Conservation (phyloP, 2,888 invertebrate species). For the Cremastinae sp. region DNA sequence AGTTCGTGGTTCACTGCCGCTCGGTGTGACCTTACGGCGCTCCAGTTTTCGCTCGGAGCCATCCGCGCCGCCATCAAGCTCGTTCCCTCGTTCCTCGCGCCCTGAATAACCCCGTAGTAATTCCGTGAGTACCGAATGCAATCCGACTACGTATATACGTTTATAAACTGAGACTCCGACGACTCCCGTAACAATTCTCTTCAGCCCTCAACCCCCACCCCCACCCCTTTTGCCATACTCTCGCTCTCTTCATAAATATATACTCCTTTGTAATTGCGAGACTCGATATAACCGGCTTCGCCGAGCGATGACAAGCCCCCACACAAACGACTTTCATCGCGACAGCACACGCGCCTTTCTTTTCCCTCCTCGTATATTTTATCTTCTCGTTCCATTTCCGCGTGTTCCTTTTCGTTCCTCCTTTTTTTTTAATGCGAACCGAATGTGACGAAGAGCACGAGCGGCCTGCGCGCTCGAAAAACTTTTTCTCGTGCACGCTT, state of each 20-base stretch:
- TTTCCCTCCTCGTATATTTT: not conserved
- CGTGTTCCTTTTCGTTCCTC: no score
- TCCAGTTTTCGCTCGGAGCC: conserved; percentile 23
- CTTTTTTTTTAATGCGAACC: no score
- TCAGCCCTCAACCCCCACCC: not conserved
- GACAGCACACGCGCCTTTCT: not conserved
- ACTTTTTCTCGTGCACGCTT: no score
- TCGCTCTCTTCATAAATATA: conserved; percentile 50
- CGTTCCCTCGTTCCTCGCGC: conserved; percentile 27
- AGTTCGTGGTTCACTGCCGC: conserved; percentile 32
- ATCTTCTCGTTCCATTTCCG: no score
- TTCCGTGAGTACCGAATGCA: conserved; percentile 25
- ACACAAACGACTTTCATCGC: not conserved
- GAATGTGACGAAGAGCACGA: no score
- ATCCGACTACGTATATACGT: not conserved
- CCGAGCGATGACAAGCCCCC: conserved; percentile 21
- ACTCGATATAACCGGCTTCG: conserved; percentile 43
- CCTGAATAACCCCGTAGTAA: conserved; percentile 12
- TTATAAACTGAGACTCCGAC: conserved; percentile 3
- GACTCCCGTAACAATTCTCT: no score
- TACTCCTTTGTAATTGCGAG: conserved; percentile 52
- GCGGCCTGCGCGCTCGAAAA: no score
- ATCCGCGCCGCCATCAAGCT: conserved; percentile 5
- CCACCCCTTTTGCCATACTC: no score
- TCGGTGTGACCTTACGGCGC: conserved; percentile 13